Base-by-base conservation (phyloP, 2,113 vertebrate genomes). In the Lepidothrix coronata region DNA sequence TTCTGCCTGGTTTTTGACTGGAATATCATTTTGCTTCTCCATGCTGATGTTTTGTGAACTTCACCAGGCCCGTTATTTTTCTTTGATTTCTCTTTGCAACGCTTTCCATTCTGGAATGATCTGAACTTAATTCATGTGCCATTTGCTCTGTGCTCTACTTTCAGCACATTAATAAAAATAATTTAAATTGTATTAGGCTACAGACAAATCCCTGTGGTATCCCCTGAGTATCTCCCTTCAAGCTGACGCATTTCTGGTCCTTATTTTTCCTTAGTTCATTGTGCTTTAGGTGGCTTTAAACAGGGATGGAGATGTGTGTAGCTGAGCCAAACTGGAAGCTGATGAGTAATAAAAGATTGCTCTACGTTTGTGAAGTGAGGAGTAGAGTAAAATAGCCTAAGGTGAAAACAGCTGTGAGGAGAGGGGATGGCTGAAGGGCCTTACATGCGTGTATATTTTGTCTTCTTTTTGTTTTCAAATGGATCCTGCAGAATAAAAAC, bases 211-310 rank as follows among this genome's bases (percentile, higher is more conserved):
- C 85, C 48, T 44, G 41, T 86, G 52, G 95, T 68, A 67, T 58
- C 75, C 85, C 43, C 6, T 19, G 75, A 91, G 59, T 58, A 70
- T 68, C 55, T 87, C 35, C 59, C 55, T 94, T 94, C 82, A 71
- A 55, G 59, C 68, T 86, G 63, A 90, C 67, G n/a, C 21, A 13
- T 95, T 94, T 89, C 63, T 91, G 20, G 72, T 83, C 79, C 78
- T 81, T 85, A 28, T 67, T 95, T 94, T 94, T 41, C 91, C 79
- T 91, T 88, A 93, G 89, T 94, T 96, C 72, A 7, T 77, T 66
- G 22, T 1, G 21, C 55, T 86, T 88, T 70, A 73, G 72, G 51
- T 78, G 85, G 54, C 63, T n/a, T 83, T 91, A 58, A 77, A 44
- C 6, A 24, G 71, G 67, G 44, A 72, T 31, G 48, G 62, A 72